Base-by-base conservation (phyloP, 2,113 vertebrate species). In the Hippocampus barbouri region DNA sequence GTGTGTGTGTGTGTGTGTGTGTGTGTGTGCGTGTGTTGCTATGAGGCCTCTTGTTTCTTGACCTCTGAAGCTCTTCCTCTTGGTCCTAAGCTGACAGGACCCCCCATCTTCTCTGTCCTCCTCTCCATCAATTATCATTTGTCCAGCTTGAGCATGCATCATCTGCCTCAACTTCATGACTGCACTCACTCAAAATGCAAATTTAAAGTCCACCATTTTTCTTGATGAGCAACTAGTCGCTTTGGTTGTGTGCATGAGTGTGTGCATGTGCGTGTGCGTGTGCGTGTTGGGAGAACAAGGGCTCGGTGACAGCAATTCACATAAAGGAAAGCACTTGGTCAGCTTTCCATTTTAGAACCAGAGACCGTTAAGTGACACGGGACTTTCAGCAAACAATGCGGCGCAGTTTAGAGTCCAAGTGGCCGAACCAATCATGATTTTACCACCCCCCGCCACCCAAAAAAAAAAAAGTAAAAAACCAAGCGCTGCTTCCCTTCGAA, bases 81-180 rank as follows among this genome's bases (percentile, higher is more conserved):
- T 80, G 81, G 75, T 81, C 79, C 80, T 74, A 76, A 86, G 85
- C 78, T 89, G 87, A 90, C 91, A 90, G 84, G 88, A 91, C 90
- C 90, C 79, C 90, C 88, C 86, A 81, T 57, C 70, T 30, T n/a
- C 66, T 66, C 66, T 67, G 45, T 70, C 68, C 9, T 70, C 41
- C 70, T 65, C 79, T 71, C 79, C 77, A 81, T 83, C 83, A 82
- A 78, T 86, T 83, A 77, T 80, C 85, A 85, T 82, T 86, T 84
- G 77, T 83, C 82, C 82, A 79, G 49, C 71, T 56, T 80, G 74
- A 81, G 75, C 67, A 75, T 70, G 83, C 78, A 84, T 82, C 81
- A 84, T 86, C 79, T 76, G 74, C 69, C 62, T 66, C 64, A 74
- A 81, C 81, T 84, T 80, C 74, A 72, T 71, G 66, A 69, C 69